Conservation (phyloP, 2,113 vertebrate genomes). For the Talpa occidentalis region DNA sequence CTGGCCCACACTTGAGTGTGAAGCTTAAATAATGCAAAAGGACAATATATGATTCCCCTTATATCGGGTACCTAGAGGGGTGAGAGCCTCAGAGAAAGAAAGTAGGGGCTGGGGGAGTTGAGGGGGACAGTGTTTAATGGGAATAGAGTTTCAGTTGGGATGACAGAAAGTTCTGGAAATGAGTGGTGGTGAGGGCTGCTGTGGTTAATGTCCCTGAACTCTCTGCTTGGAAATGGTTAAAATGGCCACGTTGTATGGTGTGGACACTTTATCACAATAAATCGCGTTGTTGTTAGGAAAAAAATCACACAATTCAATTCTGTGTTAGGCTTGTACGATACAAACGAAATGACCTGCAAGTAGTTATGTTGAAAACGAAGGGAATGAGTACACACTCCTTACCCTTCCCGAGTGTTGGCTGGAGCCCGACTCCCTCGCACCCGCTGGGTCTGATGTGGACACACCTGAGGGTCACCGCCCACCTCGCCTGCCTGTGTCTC, state of each 20-base stretch:
- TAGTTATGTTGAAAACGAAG: background rate
- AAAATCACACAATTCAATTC: background rate
- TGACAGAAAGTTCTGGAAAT: accelerated
- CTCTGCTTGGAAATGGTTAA: too few relatives aligned
- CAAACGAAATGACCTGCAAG: background rate
- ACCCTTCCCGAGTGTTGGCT: accelerated
- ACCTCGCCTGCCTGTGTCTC: too few relatives aligned
- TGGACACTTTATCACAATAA: too few relatives aligned
- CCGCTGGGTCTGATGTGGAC: too few relatives aligned
- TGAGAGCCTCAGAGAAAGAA: accelerated
- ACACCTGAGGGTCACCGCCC: too few relatives aligned
- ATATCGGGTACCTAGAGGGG: accelerated
- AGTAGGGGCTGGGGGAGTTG: accelerated
- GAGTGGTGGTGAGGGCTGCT: accelerated
- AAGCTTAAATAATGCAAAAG: background rate
- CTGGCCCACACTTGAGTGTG: accelerated
- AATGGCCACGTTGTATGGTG: background rate
- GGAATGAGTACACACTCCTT: accelerated
- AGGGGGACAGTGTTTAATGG: too few relatives aligned
- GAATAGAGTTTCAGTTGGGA: background rate
- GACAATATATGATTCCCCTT: accelerated
- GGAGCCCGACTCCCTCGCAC: too few relatives aligned
- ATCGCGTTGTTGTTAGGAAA: background rate
- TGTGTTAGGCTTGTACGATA: accelerated
- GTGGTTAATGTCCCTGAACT: accelerated